Evolutionary conservation across 1,140 invertebrate species (phyloP).

Genomic region (Thrips palmi): DNA sequence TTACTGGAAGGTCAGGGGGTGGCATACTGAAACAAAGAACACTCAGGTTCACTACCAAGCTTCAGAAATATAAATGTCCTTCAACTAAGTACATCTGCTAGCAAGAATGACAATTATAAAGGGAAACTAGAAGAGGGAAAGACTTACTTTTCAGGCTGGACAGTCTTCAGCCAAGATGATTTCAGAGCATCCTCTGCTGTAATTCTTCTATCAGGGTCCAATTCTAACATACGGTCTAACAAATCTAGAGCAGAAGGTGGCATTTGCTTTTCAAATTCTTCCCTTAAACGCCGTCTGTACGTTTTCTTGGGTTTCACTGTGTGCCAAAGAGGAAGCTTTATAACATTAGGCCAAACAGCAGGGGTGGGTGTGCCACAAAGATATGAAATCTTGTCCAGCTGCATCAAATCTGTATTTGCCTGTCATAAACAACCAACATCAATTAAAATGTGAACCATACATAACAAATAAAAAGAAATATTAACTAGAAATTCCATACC

Average conservation of each 20-base stretch:
- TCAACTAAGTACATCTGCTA: not conserved
- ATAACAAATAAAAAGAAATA: slow-evolving; percentile 7
- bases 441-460: slow-evolving; percentile 2
- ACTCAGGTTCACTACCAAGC: slow-evolving; percentile 6
- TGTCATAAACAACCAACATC: slow-evolving; percentile 22
- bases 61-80: slow-evolving; percentile 4
- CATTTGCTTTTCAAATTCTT: slow-evolving; percentile 88
- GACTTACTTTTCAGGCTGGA: slow-evolving; percentile 76
- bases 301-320: slow-evolving; percentile 82
- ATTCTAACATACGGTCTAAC: slow-evolving; percentile 88
- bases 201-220: slow-evolving; percentile 86
- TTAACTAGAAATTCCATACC: slow-evolving; percentile 25
- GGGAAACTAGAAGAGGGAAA: slow-evolving; percentile 14
- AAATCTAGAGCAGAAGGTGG: slow-evolving; percentile 77
- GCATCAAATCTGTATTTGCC: slow-evolving; percentile 84
- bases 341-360: slow-evolving; percentile 95
- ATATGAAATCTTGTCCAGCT: slow-evolving; percentile 86
- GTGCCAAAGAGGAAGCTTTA: slow-evolving; percentile 82
- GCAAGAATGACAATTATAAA: slow-evolving; percentile 5
- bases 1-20: slow-evolving; percentile 67
- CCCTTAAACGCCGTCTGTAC: slow-evolving; percentile 70
- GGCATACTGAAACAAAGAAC: slow-evolving; percentile 43
- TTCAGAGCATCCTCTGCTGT: slow-evolving; percentile 88
- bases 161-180: slow-evolving; percentile 83
- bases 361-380: slow-evolving; percentile 92